Percentiles rank a stretch among this genome's conserved stretches.
Conservation (phyloP, 2,113 vertebrate species). For the Indicator maculatus region DNA sequence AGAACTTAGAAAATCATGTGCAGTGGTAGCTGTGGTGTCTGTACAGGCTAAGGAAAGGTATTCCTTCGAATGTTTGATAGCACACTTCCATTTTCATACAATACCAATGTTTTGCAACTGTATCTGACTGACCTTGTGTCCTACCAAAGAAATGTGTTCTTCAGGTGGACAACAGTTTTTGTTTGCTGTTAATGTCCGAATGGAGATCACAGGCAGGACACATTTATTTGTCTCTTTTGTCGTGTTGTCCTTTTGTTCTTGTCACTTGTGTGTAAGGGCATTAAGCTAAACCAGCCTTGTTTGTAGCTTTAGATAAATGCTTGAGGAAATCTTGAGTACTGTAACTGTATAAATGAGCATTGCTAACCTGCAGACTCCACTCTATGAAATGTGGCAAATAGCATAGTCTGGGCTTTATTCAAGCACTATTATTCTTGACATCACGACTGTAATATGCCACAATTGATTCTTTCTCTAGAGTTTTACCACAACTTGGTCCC, state of each 20-base stretch:
- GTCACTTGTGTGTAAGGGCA: not conserved
- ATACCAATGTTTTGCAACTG: not conserved
- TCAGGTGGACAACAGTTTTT: not conserved
- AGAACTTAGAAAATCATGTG: not conserved
- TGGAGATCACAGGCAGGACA: not conserved
- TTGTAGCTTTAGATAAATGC: not conserved
- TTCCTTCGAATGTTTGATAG: not conserved
- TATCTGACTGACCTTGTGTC: not conserved
- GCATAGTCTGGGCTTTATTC: not conserved
- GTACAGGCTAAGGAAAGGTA: not conserved
- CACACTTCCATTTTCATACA: not conserved
- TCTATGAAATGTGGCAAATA: not conserved
- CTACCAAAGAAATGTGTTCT: not conserved
- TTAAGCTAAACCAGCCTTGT: not conserved
- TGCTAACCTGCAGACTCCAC: not conserved
- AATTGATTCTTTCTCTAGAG: not conserved
- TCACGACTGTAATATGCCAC: not conserved
- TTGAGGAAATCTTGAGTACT: not conserved
- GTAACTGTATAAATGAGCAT: not conserved
- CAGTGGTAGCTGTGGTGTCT: not conserved
- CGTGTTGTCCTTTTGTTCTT: not conserved
- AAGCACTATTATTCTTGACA: not conserved
- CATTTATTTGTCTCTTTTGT: not conserved
- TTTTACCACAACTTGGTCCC: not conserved
- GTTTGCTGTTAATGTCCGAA: not conserved